A percentile compares a stretch with the other conserved stretches of the same genome.
Evolutionary conservation across 2,888 invertebrate species (phyloP).

Genomic region (Synanthedon myopaeformis): DNA sequence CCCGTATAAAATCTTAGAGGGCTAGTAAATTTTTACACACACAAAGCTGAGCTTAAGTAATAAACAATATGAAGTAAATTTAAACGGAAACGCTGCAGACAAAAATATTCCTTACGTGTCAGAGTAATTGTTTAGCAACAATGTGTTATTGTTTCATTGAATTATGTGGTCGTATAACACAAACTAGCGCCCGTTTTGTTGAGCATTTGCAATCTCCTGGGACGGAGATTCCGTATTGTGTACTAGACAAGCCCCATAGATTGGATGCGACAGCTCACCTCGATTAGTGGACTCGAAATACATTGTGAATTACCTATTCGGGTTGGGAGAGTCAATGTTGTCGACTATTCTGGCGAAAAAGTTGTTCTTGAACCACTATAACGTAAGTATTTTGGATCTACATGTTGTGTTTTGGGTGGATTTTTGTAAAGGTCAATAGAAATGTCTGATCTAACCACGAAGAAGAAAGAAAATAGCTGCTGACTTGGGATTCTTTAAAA

Average conservation of each 20-base stretch:
- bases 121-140: background rate
- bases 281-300: constrained; percentile 15
- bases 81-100: background rate
- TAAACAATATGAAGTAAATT: background rate
- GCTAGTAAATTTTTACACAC: no score
- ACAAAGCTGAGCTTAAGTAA: no score
- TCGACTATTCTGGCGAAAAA: no score
- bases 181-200: constrained; percentile 23
- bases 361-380: no score
- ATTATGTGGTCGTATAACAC: constrained; percentile 7
- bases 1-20: no score
- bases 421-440: no score
- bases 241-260: constrained; percentile 15
- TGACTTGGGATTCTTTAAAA: no score
- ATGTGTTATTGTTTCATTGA: background rate
- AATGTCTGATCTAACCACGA: no score
- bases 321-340: no score
- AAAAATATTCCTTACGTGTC: constrained; percentile 3
- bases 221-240: constrained; percentile 22
- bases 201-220: constrained; percentile 19
- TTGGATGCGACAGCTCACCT: constrained; percentile 17
- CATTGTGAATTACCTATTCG: constrained; percentile 1
- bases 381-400: no score
- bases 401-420: no score
- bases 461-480: no score